Conservation (phyloP, 2,888 invertebrate genomes). For the Keiferia lycopersicella region DNA sequence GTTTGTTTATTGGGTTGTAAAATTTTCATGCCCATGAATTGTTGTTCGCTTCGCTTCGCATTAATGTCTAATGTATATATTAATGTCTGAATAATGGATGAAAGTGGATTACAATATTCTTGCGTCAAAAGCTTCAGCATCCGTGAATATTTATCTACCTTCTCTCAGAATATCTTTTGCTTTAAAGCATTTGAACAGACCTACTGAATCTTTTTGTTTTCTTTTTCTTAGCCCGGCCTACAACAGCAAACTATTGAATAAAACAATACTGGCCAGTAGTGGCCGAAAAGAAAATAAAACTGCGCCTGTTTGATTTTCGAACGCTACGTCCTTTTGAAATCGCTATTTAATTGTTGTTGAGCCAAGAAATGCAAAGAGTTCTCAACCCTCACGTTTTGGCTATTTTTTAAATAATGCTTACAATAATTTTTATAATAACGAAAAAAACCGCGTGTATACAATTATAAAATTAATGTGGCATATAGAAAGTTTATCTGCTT, state of each 20-base stretch:
- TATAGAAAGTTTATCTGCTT: too few relatives aligned
- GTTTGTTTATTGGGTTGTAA: constrained; percentile 15
- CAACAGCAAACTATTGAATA: constrained; percentile 6
- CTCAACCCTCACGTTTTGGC: constrained; percentile 5
- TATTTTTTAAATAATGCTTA: too few relatives aligned
- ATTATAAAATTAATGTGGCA: too few relatives aligned
- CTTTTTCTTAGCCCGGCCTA: not conserved
- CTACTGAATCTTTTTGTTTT: not conserved
- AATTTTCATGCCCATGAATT: constrained; percentile 9
- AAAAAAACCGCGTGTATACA: too few relatives aligned
- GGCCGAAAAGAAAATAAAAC: not conserved
- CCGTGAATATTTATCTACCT: too few relatives aligned
- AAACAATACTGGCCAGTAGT: not conserved
- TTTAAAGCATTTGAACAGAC: not conserved
- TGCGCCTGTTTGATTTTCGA: constrained; percentile 1
- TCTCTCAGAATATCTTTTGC: not conserved
- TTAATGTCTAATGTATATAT: constrained; percentile 8
- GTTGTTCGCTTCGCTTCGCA: not conserved
- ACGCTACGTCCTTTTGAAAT: not conserved
- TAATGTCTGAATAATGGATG: constrained; percentile 2
- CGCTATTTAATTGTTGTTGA: not conserved
- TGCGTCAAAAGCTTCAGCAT: too few relatives aligned
- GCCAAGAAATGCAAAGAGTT: not conserved
- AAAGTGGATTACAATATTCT: not conserved
- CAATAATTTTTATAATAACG: too few relatives aligned